Conservation (phyloP, 1,140 invertebrate species). For the Drosophila repleta region DNA sequence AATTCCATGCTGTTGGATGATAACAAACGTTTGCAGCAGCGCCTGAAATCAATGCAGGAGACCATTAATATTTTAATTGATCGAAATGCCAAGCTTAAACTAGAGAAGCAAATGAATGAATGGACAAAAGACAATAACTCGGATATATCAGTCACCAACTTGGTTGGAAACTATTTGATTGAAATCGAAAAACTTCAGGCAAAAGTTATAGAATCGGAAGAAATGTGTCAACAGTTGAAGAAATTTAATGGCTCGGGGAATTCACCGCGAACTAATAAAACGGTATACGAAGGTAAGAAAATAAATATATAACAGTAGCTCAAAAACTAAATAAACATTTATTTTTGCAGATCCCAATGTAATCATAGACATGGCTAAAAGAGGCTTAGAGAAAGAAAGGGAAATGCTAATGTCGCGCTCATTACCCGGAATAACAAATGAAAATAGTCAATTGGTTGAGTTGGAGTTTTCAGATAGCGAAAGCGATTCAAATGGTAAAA, state of each 20-base stretch:
- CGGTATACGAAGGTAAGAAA: constrained; percentile 50
- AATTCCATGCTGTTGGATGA: constrained; percentile 97
- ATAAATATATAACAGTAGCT: not conserved
- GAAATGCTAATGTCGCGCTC: constrained; percentile 70
- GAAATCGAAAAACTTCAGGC: constrained; percentile 96
- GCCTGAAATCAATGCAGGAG: constrained; percentile 96
- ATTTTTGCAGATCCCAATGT: constrained; percentile 50
- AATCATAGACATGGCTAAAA: constrained; percentile 86
- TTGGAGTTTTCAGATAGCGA: constrained; percentile 83
- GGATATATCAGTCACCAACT: constrained; percentile 87
- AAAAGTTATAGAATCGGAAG: constrained; percentile 94
- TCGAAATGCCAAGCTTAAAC: constrained; percentile 91
- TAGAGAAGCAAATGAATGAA: constrained; percentile 90
- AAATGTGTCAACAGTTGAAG: constrained; percentile 90
- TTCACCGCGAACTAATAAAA: constrained; percentile 30
- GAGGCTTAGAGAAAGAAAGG: constrained; percentile 85
- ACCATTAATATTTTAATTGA: constrained; percentile 95
- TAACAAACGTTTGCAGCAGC: constrained; percentile 92
- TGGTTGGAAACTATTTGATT: constrained; percentile 93
- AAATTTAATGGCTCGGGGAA: constrained; percentile 20
- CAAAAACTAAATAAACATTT: not conserved
- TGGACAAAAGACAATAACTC: constrained; percentile 86
- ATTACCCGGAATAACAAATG: constrained; percentile 66
- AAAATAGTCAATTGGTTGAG: constrained; percentile 86
- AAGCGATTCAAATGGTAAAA: constrained; percentile 84